These are phyloP conservation scores for Rhinopithecus roxellana DNA, from an alignment of 2,113 vertebrate genomes.

Conservation along the genomic window DNA sequence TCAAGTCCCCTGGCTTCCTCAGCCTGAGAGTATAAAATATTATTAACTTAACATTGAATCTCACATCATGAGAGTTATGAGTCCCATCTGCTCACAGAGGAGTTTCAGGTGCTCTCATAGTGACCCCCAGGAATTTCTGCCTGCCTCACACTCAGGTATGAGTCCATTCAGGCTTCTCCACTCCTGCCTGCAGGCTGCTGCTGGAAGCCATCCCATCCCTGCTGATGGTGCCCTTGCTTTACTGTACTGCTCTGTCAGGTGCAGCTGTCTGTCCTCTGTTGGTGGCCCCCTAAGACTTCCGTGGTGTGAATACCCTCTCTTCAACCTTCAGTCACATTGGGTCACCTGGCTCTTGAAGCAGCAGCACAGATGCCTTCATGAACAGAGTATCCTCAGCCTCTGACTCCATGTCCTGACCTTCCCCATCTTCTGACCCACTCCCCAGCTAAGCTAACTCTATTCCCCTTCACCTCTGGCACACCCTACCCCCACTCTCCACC, in stretches of 20 bases:
- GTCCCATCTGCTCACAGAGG: background rate
- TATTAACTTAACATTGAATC: background rate
- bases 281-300: background rate
- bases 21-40: background rate
- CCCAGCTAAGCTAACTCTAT: background rate
- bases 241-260: background rate
- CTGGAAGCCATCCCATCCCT: background rate
- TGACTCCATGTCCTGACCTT: background rate
- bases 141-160: background rate
- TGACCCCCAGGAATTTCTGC: background rate
- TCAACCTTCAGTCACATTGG: background rate
- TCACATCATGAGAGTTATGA: background rate
- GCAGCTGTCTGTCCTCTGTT: background rate
- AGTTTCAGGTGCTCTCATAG: background rate
- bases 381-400: background rate
- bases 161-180: background rate
- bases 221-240: background rate
- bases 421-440: too few species aligned
- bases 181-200: background rate
- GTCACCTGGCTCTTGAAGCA: background rate
- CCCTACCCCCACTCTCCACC: too few species aligned
- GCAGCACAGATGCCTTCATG: background rate
- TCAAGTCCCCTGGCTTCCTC: background rate
- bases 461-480: background rate
- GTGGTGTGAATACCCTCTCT: background rate